A percentile compares a stretch with the other conserved stretches of the same genome.
phyloP scores from a whole-genome alignment of 1,140 invertebrate species.

The Idris sp. region DNA sequence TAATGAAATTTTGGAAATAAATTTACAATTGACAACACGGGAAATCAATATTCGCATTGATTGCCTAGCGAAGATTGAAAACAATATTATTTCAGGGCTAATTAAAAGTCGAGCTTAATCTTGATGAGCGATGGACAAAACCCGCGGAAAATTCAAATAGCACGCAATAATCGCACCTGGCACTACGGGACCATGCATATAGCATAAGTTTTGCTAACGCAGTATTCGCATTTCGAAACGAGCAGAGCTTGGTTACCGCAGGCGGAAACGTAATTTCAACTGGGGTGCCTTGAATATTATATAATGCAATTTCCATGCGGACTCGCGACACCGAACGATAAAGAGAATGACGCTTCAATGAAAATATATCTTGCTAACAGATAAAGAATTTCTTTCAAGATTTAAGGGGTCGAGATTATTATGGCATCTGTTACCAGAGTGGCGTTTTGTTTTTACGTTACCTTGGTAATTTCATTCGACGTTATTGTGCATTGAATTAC shows the following conservation, averaged over 20 bases:
- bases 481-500: constrained; percentile 37
- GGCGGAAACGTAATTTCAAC: constrained; percentile 63
- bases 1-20: no score
- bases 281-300: constrained; percentile 73
- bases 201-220: constrained; percentile 49
- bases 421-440: constrained; percentile 37
- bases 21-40: no score
- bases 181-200: constrained; percentile 51
- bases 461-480: neutral
- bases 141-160: constrained; percentile 61
- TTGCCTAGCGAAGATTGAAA: no score
- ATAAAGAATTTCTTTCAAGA: constrained; percentile 56
- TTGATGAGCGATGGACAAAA: constrained; percentile 51
- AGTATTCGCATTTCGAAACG: constrained; percentile 50
- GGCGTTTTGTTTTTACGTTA: constrained; percentile 52
- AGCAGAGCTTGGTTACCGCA: constrained; percentile 58
- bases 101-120: constrained; percentile 48
- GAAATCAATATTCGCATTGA: no score
- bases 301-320: constrained; percentile 73
- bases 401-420: constrained; percentile 54
- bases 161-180: constrained; percentile 60
- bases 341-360: constrained; percentile 49
- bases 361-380: constrained; percentile 66
- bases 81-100: no score
- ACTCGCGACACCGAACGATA: constrained; percentile 52